Percentiles rank a stretch among this genome's conserved stretches.
Conservation (phyloP, 1,140 invertebrate genomes). For the Drosophila athabasca region DNA sequence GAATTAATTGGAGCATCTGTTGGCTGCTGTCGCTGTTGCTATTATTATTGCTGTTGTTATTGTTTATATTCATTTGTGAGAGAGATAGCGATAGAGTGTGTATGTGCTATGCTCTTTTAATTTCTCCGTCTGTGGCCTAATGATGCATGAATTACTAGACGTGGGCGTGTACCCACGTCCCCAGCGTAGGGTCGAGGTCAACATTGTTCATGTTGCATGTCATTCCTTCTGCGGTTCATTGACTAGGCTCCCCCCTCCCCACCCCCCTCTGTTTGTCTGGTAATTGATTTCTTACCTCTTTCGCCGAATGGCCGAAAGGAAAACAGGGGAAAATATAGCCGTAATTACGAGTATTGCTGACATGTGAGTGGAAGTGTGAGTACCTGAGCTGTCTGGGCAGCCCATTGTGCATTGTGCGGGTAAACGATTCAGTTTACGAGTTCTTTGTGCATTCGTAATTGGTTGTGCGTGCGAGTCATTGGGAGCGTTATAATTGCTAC, state of each 20-base stretch:
- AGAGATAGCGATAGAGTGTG: too few species aligned
- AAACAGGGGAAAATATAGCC: constrained; percentile 32
- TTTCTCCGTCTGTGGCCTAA: constrained; percentile 50
- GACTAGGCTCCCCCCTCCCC: constrained; percentile 23
- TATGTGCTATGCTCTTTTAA: constrained; percentile 45
- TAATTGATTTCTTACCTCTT: constrained; percentile 77
- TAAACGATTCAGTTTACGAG: constrained; percentile 63
- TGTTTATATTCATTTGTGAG: constrained; percentile 52
- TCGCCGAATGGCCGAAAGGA: constrained; percentile 31
- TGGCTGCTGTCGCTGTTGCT: constrained; percentile 7
- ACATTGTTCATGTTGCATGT: constrained; percentile 41
- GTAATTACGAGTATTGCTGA: constrained; percentile 55
- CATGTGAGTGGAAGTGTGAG: constrained; percentile 32
- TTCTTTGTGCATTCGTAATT: constrained; percentile 44
- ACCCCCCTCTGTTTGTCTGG: background rate
- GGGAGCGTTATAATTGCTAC: constrained; percentile 32
- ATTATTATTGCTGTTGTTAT: constrained; percentile 32
- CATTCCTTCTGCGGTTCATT: constrained; percentile 39
- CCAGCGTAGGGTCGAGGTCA: constrained; percentile 68
- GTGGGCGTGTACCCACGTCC: constrained; percentile 20
- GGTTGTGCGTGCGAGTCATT: constrained; percentile 19
- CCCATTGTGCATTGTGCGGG: constrained; percentile 51
- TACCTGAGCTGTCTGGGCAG: background rate
- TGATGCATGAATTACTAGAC: constrained; percentile 68
- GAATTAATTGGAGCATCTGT: constrained; percentile 56